phyloP scores from a whole-genome alignment of 2,113 vertebrate genomes.

The Chaetorhynchus papuensis region DNA sequence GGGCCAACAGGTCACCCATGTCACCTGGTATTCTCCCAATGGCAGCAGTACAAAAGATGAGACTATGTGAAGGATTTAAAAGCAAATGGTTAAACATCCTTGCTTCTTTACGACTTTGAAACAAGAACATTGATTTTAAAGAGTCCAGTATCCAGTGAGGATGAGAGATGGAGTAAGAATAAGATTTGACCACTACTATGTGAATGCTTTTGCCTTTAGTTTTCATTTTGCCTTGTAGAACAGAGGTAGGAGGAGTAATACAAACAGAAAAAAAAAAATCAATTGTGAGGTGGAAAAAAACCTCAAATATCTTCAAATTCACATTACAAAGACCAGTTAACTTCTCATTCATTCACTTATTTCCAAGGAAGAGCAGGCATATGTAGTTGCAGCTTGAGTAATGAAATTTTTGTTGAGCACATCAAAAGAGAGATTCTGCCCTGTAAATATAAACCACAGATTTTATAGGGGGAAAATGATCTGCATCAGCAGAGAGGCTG shows the following conservation, averaged over 20 bases:
- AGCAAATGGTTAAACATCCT: background rate
- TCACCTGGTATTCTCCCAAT: fast-evolving
- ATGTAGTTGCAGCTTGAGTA: background rate
- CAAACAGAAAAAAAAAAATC: background rate
- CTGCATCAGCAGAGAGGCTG: background rate
- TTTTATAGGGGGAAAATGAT: background rate
- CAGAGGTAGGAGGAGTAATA: background rate
- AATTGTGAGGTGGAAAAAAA: background rate
- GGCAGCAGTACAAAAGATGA: background rate
- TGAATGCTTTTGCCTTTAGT: background rate
- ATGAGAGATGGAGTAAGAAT: background rate
- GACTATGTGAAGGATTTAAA: background rate
- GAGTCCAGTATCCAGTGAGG: background rate
- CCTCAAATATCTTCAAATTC: background rate
- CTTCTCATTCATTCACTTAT: background rate
- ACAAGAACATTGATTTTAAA: background rate
- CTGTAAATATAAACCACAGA: background rate
- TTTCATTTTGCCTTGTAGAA: background rate
- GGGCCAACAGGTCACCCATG: background rate
- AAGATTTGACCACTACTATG: background rate
- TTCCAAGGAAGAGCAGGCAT: background rate
- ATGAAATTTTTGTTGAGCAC: background rate
- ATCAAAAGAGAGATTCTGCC: background rate
- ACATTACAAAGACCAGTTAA: background rate
- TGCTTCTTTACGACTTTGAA: background rate